phyloP scores from a whole-genome alignment of 2,888 invertebrate species.

The Itoplectis maculator region DNA sequence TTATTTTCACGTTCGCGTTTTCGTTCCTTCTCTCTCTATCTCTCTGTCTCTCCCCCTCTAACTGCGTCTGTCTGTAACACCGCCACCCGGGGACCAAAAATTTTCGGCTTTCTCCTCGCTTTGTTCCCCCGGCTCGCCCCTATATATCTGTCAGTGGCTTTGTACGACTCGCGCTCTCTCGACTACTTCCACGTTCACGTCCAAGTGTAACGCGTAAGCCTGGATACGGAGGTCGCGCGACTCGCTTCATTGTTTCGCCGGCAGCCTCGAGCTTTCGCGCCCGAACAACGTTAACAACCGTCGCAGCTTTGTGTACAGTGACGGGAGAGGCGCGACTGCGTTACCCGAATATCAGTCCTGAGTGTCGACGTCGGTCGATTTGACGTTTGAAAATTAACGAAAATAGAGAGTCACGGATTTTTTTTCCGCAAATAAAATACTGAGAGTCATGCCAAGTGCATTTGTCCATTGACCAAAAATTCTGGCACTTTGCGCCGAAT shows the following conservation, averaged over 20 bases:
- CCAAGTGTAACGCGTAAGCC: constrained; percentile 19
- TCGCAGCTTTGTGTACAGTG: constrained; percentile 3
- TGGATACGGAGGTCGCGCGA: constrained; percentile 29
- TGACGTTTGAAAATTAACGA: background rate
- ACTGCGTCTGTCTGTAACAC: constrained; percentile 5
- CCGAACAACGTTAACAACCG: constrained; percentile 42
- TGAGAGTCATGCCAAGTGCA: no score
- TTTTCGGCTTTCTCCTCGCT: constrained; percentile 64
- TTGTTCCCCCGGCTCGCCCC: constrained; percentile 44
- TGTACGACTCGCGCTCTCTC: background rate
- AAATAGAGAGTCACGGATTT: no score
- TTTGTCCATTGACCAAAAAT: no score
- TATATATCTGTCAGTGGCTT: constrained; percentile 39
- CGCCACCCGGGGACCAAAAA: constrained; percentile 44
- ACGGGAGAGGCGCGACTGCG: no score
- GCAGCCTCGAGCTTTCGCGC: constrained; percentile 30
- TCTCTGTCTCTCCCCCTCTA: constrained; percentile 22
- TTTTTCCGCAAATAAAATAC: no score
- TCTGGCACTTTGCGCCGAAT: no score
- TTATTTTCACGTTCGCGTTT: background rate
- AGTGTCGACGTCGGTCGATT: background rate
- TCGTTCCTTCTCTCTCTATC: constrained; percentile 41
- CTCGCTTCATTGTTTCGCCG: constrained; percentile 65
- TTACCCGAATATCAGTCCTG: no score
- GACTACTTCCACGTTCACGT: constrained; percentile 31